These are phyloP conservation scores for Caenorhabditis zanzibari DNA, from an alignment of 2,888 invertebrate genomes.

Conservation along the genomic window DNA sequence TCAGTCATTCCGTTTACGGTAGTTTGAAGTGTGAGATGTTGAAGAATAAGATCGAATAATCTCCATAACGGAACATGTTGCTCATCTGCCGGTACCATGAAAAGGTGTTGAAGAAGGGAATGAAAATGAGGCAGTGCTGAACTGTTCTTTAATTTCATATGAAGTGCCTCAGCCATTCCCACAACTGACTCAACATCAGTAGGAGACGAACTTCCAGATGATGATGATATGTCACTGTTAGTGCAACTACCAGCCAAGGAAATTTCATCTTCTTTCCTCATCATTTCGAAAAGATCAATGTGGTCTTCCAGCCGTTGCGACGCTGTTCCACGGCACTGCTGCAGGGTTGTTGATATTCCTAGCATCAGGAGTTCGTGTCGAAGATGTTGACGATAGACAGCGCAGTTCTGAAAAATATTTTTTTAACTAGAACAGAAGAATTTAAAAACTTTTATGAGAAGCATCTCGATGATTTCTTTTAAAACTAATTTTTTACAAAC, in stretches of 20 bases:
- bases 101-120: constrained; percentile 92
- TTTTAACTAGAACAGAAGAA: background rate
- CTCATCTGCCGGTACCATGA: constrained; percentile 91
- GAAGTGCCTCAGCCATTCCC: constrained; percentile 90
- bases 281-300: constrained; percentile 98
- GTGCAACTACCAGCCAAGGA: constrained; percentile 90
- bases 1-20: constrained; percentile 77
- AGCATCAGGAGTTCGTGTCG: constrained; percentile 97
- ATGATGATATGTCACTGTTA: constrained; percentile 42
- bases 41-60: constrained; percentile 94
- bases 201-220: constrained; percentile 77
- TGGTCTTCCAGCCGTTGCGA: constrained; percentile 86
- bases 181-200: constrained; percentile 88
- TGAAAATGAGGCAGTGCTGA: constrained; percentile 95
- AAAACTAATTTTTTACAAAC: too few species aligned
- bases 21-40: constrained; percentile 87
- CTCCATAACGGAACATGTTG: constrained; percentile 95
- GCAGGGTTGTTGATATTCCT: constrained; percentile 91
- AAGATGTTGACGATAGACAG: constrained; percentile 95
- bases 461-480: too few species aligned
- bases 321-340: constrained; percentile 67
- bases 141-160: constrained; percentile 88
- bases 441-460: background rate
- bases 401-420: constrained; percentile 85
- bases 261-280: constrained; percentile 94